These are phyloP conservation scores for Chymomyza procnemis DNA, from an alignment of 2,888 invertebrate species.

Conservation along the genomic window DNA sequence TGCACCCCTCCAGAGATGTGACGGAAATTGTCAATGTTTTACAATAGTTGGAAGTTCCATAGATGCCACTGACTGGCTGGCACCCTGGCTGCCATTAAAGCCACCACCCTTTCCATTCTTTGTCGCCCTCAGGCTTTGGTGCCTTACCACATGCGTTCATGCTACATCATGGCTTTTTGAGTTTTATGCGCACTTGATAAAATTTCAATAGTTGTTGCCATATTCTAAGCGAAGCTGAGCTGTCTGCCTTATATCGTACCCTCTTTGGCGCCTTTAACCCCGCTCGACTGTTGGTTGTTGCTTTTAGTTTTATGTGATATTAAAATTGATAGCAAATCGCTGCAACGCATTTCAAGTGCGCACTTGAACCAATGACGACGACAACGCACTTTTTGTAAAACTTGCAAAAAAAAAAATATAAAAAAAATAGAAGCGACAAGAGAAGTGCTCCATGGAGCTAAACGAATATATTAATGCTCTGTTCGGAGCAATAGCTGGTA, in stretches of 20 bases:
- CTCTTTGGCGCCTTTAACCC: background rate
- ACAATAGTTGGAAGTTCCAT: constrained; percentile 62
- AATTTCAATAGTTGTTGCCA: constrained; percentile 61
- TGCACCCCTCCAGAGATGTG: constrained; percentile 71
- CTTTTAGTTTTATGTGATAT: constrained; percentile 70
- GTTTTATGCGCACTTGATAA: constrained; percentile 71
- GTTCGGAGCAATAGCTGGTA: no score
- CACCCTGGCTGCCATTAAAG: background rate
- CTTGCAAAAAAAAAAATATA: background rate
- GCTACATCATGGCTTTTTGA: constrained; percentile 68
- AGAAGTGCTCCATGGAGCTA: background rate
- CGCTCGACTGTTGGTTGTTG: constrained; percentile 33
- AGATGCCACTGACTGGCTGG: constrained; percentile 18
- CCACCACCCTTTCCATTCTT: background rate
- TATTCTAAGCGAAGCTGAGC: constrained; percentile 6
- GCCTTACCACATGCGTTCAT: constrained; percentile 3
- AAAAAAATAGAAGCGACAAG: background rate
- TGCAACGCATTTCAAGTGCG: constrained; percentile 52
- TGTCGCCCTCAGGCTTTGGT: no score
- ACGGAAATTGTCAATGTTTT: constrained; percentile 76
- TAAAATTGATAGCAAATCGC: constrained; percentile 71
- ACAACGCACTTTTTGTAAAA: background rate
- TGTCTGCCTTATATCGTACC: background rate
- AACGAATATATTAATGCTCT: background rate
- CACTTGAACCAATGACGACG: constrained; percentile 17